These are phyloP conservation scores for Channa argus DNA, from an alignment of 2,113 vertebrate species.

Conservation along the genomic window DNA sequence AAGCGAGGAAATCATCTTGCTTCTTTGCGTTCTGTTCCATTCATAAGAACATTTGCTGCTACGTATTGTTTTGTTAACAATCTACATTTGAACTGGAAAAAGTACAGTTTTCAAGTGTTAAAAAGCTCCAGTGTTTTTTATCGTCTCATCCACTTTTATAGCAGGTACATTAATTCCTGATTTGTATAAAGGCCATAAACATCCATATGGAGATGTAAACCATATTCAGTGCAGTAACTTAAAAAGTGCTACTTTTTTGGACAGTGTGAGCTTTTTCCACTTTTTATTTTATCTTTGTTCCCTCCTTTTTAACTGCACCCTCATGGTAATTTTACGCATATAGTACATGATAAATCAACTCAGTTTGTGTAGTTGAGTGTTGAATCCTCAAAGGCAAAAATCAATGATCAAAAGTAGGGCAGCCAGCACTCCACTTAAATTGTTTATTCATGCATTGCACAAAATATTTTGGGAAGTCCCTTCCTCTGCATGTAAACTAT, in stretches of 20 bases:
- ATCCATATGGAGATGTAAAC: not conserved
- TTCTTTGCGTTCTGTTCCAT: not conserved
- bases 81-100: not conserved
- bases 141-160: conserved; percentile 6
- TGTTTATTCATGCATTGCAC: not conserved
- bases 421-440: not conserved
- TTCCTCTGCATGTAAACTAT: not conserved
- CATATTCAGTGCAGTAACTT: too few species aligned
- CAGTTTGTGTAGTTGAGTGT: not conserved
- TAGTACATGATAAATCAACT: too few species aligned
- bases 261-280: not conserved
- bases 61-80: not conserved
- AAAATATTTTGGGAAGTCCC: not conserved
- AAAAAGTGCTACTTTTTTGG: conserved; percentile 1
- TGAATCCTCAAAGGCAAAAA: not conserved
- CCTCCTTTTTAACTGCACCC: conserved; percentile 34
- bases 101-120: not conserved
- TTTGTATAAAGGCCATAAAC: conserved; percentile 5
- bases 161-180: not conserved
- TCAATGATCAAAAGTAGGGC: not conserved
- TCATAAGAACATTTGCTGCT: not conserved
- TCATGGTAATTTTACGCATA: conserved; percentile 32
- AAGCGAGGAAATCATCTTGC: conserved; percentile 5
- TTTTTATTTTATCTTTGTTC: conserved; percentile 19
- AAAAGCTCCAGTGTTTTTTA: not conserved